Base-by-base conservation (phyloP, 2,113 vertebrate species). In the Cynoglossus semilaevis region DNA sequence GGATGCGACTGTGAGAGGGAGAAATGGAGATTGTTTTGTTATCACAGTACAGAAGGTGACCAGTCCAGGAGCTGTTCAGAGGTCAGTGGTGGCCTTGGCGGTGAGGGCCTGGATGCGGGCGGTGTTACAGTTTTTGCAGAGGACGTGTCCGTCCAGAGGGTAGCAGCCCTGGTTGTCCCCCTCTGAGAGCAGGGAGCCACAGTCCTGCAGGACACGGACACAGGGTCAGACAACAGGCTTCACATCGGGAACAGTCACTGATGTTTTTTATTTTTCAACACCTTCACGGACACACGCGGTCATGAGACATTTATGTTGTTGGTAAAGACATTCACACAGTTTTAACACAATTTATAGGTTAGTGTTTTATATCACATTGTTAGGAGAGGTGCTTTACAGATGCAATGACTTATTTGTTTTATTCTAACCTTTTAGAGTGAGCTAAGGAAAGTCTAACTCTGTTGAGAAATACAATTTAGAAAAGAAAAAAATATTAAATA, bases 161-260 rank as follows among this genome's bases (percentile, higher is more conserved):
- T 99, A 99, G 86, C 97, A 99, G 85, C 95, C 97, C 87, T 98
- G 97, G 85, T 95, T 97, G 70, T 98, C 97, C 1, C 96, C 96
- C 88, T 99, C 97, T 13, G 96, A 98, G 16, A 99, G 92, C 65
- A 96, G 94, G 36, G 91, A 91, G 17, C 94, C 94, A 52, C 96
- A 99, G 77, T 97, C 96, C 97, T 98, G 82, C 44, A 65, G 66
- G 56, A 83, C 72, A 92, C 90, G 81, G 51, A 76, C 14, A 80
- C 40, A 44, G 16, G 0, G 47, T 75, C 37, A 79, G 65, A 53
- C 14, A 53, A n/a, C n/a, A 56, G 22, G 40, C 63, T 42, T 63
- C 58, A 62, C n/a, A n/a, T n/a, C n/a, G n/a, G n/a, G n/a, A 52
- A 55, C 51, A 65, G 18, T 70, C 51, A 17, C n/a, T 12, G 14